Percentiles rank a stretch among this genome's conserved stretches.
phyloP scores from a whole-genome alignment of 2,888 invertebrate genomes.

The Andrena bicolor region DNA sequence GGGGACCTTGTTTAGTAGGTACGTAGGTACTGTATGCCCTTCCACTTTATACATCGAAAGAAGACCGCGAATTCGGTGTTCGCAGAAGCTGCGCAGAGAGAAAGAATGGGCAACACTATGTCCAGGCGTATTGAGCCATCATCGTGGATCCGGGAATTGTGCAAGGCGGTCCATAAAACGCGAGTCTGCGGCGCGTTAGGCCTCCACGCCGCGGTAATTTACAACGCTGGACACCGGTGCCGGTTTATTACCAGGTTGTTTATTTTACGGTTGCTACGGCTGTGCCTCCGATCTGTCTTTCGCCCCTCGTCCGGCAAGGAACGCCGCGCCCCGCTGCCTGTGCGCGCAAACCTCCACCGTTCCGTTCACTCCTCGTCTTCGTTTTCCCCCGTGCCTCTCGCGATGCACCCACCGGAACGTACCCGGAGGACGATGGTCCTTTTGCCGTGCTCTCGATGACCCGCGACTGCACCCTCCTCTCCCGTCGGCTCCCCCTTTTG shows the following conservation, averaged over 20 bases:
- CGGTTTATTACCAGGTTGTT: conserved; percentile 79
- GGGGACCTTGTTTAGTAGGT: too few species aligned
- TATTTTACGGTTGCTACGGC: conserved; percentile 74
- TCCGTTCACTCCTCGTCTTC: conserved; percentile 21
- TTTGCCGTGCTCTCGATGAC: conserved; percentile 67
- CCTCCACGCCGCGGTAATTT: conserved; percentile 78
- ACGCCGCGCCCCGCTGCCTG: neutral
- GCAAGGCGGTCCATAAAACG: conserved; percentile 76
- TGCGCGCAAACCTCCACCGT: conserved; percentile 9
- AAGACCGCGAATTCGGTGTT: neutral
- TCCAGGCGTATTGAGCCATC: conserved; percentile 76
- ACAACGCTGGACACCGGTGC: conserved; percentile 81
- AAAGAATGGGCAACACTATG: conserved; percentile 16
- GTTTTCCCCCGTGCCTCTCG: conserved; percentile 13
- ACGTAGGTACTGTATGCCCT: too few species aligned
- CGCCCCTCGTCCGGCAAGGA: conserved; percentile 21
- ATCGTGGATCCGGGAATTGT: conserved; percentile 76
- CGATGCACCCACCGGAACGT: conserved; percentile 63
- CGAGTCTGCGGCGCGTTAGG: conserved; percentile 70
- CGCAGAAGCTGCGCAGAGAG: conserved; percentile 20
- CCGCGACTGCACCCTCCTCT: conserved; percentile 52
- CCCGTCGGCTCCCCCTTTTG: conserved; percentile 28
- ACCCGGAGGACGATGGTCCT: conserved; percentile 59
- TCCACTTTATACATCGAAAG: neutral
- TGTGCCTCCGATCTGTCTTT: conserved; percentile 59